Percentiles rank a stretch among this genome's conserved stretches.
Evolutionary conservation across 2,113 vertebrate genomes (phyloP).

Genomic region (Beaufortia kweichowensis): DNA sequence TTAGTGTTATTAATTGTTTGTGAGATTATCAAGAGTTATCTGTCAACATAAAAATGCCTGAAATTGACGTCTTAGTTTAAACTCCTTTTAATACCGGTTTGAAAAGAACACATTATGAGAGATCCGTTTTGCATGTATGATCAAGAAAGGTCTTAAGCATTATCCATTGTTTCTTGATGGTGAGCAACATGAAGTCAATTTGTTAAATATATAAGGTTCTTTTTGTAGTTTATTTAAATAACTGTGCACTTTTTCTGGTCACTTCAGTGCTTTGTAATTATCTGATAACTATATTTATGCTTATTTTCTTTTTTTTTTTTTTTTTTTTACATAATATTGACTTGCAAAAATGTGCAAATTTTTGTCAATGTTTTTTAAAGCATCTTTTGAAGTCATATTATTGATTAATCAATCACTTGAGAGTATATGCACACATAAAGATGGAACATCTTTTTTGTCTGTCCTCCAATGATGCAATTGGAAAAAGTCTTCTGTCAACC

Average conservation of each 20-base stretch:
- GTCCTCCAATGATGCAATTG: constrained; percentile 31
- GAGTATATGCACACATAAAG: constrained; percentile 41
- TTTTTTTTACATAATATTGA: constrained; percentile 69
- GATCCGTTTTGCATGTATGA: constrained; percentile 18
- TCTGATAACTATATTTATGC: constrained; percentile 79
- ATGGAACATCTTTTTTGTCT: not conserved
- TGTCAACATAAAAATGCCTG: constrained; percentile 18
- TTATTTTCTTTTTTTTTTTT: constrained; percentile 67
- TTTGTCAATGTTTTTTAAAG: constrained; percentile 49
- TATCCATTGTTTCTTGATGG: constrained; percentile 53
- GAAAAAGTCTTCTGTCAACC: constrained; percentile 40
- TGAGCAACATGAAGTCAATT: constrained; percentile 48
- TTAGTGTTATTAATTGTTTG: constrained; percentile 11
- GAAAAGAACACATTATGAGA: not conserved
- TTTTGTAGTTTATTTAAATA: constrained; percentile 76
- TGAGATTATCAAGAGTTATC: not conserved
- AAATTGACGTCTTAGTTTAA: constrained; percentile 17
- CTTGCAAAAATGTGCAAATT: constrained; percentile 76
- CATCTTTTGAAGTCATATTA: constrained; percentile 39
- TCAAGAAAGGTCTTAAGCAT: constrained; percentile 11
- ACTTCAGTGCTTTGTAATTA: constrained; percentile 82
- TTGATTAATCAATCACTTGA: constrained; percentile 36
- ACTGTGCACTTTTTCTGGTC: constrained; percentile 81
- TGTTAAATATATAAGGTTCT: constrained; percentile 37
- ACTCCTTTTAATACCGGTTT: not conserved